Evolutionary conservation across 2,797 vertebrate species (phyloP).

Genomic region (Rhadinocentrus ornatus): DNA sequence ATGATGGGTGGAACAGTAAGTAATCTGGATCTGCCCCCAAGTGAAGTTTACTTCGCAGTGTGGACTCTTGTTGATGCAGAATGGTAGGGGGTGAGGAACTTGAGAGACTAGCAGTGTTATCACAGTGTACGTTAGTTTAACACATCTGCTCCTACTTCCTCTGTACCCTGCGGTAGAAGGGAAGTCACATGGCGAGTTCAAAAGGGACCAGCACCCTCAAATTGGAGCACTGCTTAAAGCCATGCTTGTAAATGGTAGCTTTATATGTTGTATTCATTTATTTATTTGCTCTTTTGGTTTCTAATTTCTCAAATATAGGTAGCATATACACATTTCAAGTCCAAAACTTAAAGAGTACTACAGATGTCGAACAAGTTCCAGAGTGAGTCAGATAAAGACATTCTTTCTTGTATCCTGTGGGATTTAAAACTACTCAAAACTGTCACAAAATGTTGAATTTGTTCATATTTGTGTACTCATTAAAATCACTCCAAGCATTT

Average conservation of each 20-base stretch:
- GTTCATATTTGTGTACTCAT: too few species aligned
- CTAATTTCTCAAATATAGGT: slow-evolving; percentile 1
- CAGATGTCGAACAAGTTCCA: neutral
- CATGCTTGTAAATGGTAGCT: slow-evolving; percentile 26
- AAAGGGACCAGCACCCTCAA: slow-evolving; percentile 66
- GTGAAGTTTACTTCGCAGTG: slow-evolving; percentile 63
- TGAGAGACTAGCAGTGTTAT: slow-evolving; percentile 66
- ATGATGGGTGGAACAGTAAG: slow-evolving; percentile 26
- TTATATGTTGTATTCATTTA: slow-evolving; percentile 14
- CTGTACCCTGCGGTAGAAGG: slow-evolving; percentile 54
- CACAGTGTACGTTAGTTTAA: slow-evolving; percentile 66
- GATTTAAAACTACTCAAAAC: neutral
- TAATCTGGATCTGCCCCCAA: slow-evolving; percentile 27
- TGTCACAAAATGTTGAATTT: too few species aligned
- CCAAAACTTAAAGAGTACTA: neutral
- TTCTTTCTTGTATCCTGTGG: neutral
- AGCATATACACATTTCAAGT: neutral
- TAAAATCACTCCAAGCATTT: slow-evolving; percentile 3
- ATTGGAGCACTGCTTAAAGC: slow-evolving; percentile 51
- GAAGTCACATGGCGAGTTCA: slow-evolving; percentile 77
- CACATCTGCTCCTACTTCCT: slow-evolving; percentile 79
- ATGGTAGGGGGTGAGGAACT: slow-evolving; percentile 49
- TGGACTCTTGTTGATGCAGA: slow-evolving; percentile 39
- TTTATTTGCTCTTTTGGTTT: slow-evolving; percentile 21
- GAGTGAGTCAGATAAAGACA: neutral